These are phyloP conservation scores for Buathra laborator DNA, from an alignment of 2,888 invertebrate species.

Conservation along the genomic window DNA sequence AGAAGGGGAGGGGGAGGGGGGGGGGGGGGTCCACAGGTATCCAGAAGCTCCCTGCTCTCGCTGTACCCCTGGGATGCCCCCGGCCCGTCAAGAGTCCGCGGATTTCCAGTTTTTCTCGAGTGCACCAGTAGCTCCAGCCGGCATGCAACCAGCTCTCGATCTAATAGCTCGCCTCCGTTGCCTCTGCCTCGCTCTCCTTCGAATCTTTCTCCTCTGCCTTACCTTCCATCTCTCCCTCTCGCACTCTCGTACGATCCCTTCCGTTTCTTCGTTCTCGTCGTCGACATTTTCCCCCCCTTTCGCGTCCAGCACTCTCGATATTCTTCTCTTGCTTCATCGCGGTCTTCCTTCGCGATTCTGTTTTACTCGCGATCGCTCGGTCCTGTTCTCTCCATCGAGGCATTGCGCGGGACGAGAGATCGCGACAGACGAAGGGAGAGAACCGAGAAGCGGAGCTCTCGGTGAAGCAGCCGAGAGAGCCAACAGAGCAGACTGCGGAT, in stretches of 20 bases:
- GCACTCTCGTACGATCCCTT: slow-evolving; percentile 54
- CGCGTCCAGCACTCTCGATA: slow-evolving; percentile 7
- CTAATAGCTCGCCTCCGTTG: slow-evolving; percentile 81
- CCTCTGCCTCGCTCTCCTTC: slow-evolving; percentile 66
- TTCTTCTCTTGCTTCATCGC: slow-evolving; percentile 33
- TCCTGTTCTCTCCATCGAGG: slow-evolving; percentile 15
- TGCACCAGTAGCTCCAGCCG: slow-evolving; percentile 57
- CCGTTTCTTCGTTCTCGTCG: slow-evolving; percentile 57
- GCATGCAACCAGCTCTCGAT: slow-evolving; percentile 79
- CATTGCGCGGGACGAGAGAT: slow-evolving; percentile 20
- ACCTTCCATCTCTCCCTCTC: slow-evolving; percentile 49
- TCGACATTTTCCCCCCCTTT: background rate
- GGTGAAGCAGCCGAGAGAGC: slow-evolving; percentile 71
- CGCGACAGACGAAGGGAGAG: slow-evolving; percentile 40
- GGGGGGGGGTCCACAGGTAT: slow-evolving; percentile 69
- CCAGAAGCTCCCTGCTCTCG: slow-evolving; percentile 58
- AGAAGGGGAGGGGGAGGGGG: slow-evolving; percentile 57
- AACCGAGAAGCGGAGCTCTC: slow-evolving; percentile 62
- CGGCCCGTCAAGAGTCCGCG: slow-evolving; percentile 78
- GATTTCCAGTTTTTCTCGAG: slow-evolving; percentile 83
- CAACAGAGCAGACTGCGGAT: slow-evolving; percentile 73
- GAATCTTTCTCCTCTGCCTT: slow-evolving; percentile 59
- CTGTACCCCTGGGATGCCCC: slow-evolving; percentile 73
- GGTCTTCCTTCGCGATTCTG: slow-evolving; percentile 48
- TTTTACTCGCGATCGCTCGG: slow-evolving; percentile 41